Evolutionary conservation across 2,113 vertebrate species (phyloP).

Genomic region (Chrysemys picta): DNA sequence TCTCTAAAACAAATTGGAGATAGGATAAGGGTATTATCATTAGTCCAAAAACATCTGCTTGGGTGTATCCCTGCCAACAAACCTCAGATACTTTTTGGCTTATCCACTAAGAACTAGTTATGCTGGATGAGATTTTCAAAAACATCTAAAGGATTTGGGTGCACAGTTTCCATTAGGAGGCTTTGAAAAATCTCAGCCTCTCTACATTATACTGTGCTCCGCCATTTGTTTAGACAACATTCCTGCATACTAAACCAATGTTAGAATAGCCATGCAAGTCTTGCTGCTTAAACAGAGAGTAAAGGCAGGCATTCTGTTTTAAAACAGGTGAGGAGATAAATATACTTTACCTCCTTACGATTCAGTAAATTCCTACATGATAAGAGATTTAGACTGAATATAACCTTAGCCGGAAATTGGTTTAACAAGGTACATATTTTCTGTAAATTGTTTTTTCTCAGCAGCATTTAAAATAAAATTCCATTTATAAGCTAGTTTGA

Average conservation of each 20-base stretch:
- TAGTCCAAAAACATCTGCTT: neutral
- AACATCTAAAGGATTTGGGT: too few species aligned
- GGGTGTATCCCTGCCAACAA: neutral
- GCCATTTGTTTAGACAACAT: neutral
- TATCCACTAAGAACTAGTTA: neutral
- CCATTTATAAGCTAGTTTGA: conserved; percentile 1
- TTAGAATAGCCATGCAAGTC: neutral
- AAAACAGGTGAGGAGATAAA: neutral
- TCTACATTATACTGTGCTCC: too few species aligned
- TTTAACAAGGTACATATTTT: conserved; percentile 36
- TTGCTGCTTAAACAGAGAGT: neutral
- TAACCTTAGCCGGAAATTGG: conserved; percentile 13
- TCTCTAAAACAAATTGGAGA: neutral
- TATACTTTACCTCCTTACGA: neutral
- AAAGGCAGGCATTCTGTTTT: neutral
- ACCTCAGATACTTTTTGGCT: neutral
- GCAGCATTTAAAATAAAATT: conserved; percentile 48
- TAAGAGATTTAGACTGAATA: neutral
- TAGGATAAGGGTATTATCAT: neutral
- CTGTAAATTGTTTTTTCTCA: conserved; percentile 40
- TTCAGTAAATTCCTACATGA: neutral
- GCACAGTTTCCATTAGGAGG: neutral
- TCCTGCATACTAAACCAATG: neutral
- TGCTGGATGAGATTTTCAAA: neutral
- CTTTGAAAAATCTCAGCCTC: neutral